Conservation (phyloP, 2,797 vertebrate genomes). For the Artibeus jamaicensis region DNA sequence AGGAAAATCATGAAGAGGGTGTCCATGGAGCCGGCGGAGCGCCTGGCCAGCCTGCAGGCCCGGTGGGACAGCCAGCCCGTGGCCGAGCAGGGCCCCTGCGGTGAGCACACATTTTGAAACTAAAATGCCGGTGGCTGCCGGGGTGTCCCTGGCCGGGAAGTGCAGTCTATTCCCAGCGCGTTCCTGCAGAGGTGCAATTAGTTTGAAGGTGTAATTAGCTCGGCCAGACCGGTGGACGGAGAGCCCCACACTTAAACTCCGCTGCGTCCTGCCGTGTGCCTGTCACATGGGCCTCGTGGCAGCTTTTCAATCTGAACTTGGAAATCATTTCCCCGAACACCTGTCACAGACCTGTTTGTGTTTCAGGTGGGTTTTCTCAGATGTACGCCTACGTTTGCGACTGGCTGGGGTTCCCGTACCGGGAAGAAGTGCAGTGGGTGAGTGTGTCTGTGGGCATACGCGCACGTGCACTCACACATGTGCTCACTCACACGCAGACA, state of each 20-base stretch:
- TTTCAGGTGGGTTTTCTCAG: constrained; percentile 95
- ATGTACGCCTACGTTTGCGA: constrained; percentile 98
- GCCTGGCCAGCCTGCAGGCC: constrained; percentile 89
- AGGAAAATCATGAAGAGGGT: constrained; percentile 98
- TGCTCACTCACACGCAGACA: too few relatives aligned
- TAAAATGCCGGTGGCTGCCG: constrained; percentile 65
- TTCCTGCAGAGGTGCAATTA: constrained; percentile 79
- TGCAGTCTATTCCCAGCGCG: constrained; percentile 73
- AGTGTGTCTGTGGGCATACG: constrained; percentile 71
- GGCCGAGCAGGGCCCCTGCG: constrained; percentile 94
- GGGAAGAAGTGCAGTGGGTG: constrained; percentile 98
- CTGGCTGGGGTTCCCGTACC: constrained; percentile 94
- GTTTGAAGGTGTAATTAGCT: constrained; percentile 81
- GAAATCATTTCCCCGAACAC: not conserved
- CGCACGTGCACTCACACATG: not conserved
- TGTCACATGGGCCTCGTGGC: not conserved
- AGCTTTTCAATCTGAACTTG: not conserved
- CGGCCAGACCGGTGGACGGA: constrained; percentile 71
- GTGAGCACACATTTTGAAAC: constrained; percentile 82
- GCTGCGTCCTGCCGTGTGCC: not conserved
- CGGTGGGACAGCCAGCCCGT: constrained; percentile 95
- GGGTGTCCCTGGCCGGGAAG: constrained; percentile 66
- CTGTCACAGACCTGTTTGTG: not conserved
- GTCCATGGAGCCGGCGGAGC: constrained; percentile 93
- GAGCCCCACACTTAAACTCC: constrained; percentile 74